phyloP scores from a whole-genome alignment of 1,140 invertebrate species.

The Parasteatoda tepidariorum region DNA sequence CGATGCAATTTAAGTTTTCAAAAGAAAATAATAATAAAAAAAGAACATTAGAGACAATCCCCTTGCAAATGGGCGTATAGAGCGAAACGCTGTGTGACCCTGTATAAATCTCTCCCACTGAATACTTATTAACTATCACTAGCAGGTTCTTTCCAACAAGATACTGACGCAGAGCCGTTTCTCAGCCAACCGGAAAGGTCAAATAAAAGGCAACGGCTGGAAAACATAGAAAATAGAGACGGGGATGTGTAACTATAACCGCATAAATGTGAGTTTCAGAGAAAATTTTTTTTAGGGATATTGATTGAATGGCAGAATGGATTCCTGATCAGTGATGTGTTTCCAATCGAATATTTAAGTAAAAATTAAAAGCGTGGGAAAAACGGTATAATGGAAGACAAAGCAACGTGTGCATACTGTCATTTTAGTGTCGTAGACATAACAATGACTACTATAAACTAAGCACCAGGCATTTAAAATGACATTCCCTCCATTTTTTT shows the following conservation, averaged over 20 bases:
- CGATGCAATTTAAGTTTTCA: no score
- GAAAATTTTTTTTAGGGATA: background rate
- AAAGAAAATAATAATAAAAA: no score
- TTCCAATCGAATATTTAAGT: no score
- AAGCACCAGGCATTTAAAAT: no score
- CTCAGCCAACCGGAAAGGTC: conserved; percentile 15
- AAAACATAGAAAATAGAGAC: background rate
- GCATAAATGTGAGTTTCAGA: background rate
- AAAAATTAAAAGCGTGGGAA: no score
- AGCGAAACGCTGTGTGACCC: conserved; percentile 10
- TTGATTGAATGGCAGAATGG: background rate
- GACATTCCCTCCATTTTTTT: no score
- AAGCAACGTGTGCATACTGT: no score
- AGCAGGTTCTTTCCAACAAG: background rate
- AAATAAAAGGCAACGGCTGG: conserved; percentile 9
- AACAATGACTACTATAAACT: no score
- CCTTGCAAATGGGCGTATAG: background rate
- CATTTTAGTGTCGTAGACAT: no score
- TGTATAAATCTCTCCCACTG: conserved; percentile 5
- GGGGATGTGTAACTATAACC: background rate
- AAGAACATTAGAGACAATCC: background rate
- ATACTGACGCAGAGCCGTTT: background rate
- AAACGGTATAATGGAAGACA: no score
- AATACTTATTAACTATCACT: conserved; percentile 14
- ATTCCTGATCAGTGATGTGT: no score